phyloP scores from a whole-genome alignment of 2,797 vertebrate genomes.

The Cygnus olor region DNA sequence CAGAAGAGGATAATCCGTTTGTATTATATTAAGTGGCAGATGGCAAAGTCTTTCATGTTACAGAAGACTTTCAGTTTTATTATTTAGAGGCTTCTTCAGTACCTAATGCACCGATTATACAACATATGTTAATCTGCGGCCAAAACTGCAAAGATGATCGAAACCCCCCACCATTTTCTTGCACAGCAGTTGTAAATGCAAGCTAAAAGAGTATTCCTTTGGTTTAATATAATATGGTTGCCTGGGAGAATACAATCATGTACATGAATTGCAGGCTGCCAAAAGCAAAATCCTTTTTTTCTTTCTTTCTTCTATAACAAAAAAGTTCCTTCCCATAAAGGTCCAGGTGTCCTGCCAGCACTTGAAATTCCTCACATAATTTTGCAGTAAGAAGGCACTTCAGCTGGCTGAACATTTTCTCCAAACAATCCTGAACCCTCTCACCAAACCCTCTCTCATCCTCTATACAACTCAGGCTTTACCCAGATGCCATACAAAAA shows the following conservation, averaged over 20 bases:
- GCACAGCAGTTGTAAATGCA: neutral
- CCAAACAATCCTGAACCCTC: neutral
- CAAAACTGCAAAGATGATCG: neutral
- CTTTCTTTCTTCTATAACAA: neutral
- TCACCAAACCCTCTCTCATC: neutral
- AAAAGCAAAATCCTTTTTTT: neutral
- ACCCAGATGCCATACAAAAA: neutral
- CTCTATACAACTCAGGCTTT: neutral
- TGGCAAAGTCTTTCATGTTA: conserved; percentile 49
- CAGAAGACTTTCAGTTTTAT: conserved; percentile 26
- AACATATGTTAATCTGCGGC: neutral
- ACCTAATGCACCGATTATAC: conserved; percentile 5
- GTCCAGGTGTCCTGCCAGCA: neutral
- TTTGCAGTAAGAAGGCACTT: neutral
- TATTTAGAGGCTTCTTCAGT: conserved; percentile 1
- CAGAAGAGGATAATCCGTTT: conserved; percentile 55
- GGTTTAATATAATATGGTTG: neutral
- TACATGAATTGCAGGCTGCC: neutral
- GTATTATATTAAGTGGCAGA: conserved; percentile 44
- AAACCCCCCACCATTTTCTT: neutral
- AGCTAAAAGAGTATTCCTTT: neutral
- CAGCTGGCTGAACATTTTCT: neutral
- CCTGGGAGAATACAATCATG: neutral
- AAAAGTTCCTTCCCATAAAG: neutral
- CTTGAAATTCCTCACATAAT: neutral